Percentiles rank a stretch among this genome's conserved stretches.
Conservation (phyloP, 2,113 vertebrate genomes). For the Archilochus colubris region DNA sequence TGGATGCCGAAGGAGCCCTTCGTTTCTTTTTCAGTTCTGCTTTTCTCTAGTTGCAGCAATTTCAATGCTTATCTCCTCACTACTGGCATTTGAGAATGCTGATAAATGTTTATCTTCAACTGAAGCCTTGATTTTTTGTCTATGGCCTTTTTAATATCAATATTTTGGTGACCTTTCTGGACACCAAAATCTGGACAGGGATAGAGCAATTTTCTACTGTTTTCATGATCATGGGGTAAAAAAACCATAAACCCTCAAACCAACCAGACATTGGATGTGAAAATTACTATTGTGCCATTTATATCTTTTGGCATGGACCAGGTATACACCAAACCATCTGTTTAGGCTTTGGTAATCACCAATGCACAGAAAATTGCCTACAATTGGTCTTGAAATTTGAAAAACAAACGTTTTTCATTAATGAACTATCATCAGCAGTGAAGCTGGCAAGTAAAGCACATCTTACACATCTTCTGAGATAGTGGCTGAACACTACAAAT, state of each 20-base stretch:
- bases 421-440: background rate
- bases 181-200: too few relatives aligned
- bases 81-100: background rate
- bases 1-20: background rate
- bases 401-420: background rate
- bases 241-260: background rate
- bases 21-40: background rate
- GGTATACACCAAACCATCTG: background rate
- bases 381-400: background rate
- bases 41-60: background rate
- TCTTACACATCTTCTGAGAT: background rate
- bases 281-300: background rate
- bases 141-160: background rate
- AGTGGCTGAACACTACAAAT: background rate
- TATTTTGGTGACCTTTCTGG: slow-evolving; percentile 37
- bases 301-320: background rate
- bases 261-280: background rate
- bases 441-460: background rate
- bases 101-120: slow-evolving; percentile 16
- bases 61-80: background rate
- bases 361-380: background rate
- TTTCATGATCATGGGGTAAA: background rate
- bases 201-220: background rate
- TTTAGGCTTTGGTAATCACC: background rate
- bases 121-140: slow-evolving; percentile 38